Evolutionary conservation across 2,113 vertebrate species (phyloP), one percentile per base, ranked within the genome.

Genomic region (Nothocercus julius): DNA sequence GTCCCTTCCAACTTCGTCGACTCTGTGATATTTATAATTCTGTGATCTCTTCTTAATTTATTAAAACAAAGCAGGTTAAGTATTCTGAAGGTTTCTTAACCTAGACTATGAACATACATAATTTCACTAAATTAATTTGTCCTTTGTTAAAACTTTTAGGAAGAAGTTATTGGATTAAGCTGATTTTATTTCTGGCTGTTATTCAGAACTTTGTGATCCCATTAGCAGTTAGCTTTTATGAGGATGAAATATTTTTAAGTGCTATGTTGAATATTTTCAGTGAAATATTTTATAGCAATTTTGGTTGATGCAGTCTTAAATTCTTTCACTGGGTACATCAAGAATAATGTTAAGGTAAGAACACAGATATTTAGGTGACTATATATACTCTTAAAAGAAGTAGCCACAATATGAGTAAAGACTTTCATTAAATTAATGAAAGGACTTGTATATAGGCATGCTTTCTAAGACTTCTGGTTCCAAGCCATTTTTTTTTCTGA

Each of bases 61-160:
- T 76, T 88, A 80, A 87, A 95, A 45, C 19, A 85, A 87, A 95
- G 54, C 64, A 62, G 88, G 74, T 25, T 36, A n/a, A 93, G 32
- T 0, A 15, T 85, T 82, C 54, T 84, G 90, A 92, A 88, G 61
- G 79, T 86, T 93, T 94, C 66, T 94, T 91, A 81, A 36, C 6
- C 79, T 44, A 86, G 73, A 93, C 30, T 72, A 66, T 73, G 18
- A 34, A 34, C 81, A 78, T 76, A 88, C 66, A 96, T 96, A 94
- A 92, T 97, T 95, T 81, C 85, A 89, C 62, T 85, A 90, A 96
- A 97, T 96, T 92, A 95, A 92, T 96, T 95, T 90, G 53, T 75
- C 91, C 92, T 96, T 94, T 69, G 80, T 96, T 97, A 94, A 95
- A 96, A 96, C 81, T 96, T 96, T 97, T 42, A 97, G 92, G 94